Evolutionary conservation across 1,140 invertebrate genomes (phyloP).

Genomic region (Drosophila azteca): DNA sequence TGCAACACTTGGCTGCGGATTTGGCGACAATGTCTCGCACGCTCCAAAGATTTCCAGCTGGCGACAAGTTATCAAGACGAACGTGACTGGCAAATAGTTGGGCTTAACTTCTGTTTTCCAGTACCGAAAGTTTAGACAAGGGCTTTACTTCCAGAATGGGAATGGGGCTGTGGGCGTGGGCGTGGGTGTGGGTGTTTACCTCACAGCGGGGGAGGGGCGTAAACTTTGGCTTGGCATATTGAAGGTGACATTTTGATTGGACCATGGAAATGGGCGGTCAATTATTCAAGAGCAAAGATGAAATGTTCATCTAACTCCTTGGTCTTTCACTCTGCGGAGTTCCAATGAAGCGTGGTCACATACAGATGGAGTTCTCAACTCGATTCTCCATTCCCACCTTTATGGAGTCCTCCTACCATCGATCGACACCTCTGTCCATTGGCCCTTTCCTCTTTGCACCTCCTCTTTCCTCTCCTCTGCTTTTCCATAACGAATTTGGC

Average conservation of each 20-base stretch:
- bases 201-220: neutral
- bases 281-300: neutral
- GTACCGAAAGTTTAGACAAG: constrained; percentile 48
- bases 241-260: constrained; percentile 21
- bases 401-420: too few species aligned
- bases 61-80: constrained; percentile 80
- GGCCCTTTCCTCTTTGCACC: neutral
- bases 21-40: constrained; percentile 73
- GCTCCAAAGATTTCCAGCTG: constrained; percentile 76
- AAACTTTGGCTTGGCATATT: constrained; percentile 17
- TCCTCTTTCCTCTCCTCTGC: too few species aligned
- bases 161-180: neutral
- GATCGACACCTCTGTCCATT: neutral
- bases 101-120: constrained; percentile 63
- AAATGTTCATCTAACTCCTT: neutral
- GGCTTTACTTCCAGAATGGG: constrained; percentile 6
- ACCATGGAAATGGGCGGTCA: neutral
- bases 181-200: too few species aligned
- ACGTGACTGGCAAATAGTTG: constrained; percentile 77
- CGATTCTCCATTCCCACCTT: neutral
- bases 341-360: neutral
- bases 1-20: constrained; percentile 75
- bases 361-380: neutral
- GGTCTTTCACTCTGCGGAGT: too few species aligned
- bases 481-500: constrained; percentile 20